A percentile compares a stretch with the other conserved stretches of the same genome.
These are phyloP conservation scores for Cephonodes hylas DNA, from an alignment of 2,888 invertebrate genomes.

Conservation along the genomic window DNA sequence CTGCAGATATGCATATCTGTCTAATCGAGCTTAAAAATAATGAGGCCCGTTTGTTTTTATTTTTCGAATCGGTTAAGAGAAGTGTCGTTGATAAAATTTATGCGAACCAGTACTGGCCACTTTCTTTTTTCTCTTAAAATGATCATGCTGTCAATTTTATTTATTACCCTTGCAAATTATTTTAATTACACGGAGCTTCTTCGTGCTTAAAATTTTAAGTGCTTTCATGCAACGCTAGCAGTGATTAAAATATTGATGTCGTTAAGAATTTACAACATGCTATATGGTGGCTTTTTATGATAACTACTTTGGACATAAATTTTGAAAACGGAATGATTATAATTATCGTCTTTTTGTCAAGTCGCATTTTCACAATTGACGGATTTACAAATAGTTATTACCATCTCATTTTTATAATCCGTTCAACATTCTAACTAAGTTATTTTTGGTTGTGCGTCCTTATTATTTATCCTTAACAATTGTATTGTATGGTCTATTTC, in stretches of 20 bases:
- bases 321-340: background rate
- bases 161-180: slow-evolving; percentile 4
- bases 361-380: background rate
- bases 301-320: background rate
- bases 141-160: slow-evolving; percentile 2
- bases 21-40: slow-evolving; percentile 30
- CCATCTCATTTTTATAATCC: too few relatives aligned
- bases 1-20: slow-evolving; percentile 19
- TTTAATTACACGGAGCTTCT: slow-evolving; percentile 4
- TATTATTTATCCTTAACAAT: too few relatives aligned
- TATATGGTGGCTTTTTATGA: background rate
- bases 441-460: too few relatives aligned
- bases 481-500: too few relatives aligned
- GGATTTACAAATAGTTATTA: too few relatives aligned
- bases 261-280: background rate
- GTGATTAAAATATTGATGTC: background rate
- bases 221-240: background rate
- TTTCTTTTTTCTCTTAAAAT: slow-evolving; percentile 7
- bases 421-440: too few relatives aligned
- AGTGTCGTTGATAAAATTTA: slow-evolving; percentile 10
- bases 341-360: background rate
- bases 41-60: slow-evolving; percentile 20
- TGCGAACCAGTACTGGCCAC: background rate
- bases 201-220: slow-evolving; percentile 3
- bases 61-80: slow-evolving; percentile 13